Evolutionary conservation across 2,888 invertebrate species (phyloP), one percentile per base, ranked within the genome.

Genomic region (Heteromyza rotundicornis): DNA sequence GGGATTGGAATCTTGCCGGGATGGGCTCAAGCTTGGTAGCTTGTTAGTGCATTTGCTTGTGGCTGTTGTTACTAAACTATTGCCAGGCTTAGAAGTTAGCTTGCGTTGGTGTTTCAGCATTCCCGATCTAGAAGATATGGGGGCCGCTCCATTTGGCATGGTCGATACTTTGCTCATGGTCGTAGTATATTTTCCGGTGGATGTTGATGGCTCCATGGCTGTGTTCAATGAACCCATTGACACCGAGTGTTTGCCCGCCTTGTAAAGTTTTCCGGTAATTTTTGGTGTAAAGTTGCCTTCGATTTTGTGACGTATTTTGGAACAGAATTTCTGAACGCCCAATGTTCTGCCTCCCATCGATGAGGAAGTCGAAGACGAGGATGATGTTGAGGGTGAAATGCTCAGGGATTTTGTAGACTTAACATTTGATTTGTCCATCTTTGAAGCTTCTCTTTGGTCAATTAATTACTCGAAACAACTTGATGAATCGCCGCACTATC

Each of bases 201-300:
- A 27, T 10, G 27, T 7, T 27, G 27, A 27, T 7, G 27, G 27
- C 14, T 7, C 3, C 17, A 75, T 75, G 24, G 73, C 68, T 14
- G 71, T 57, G 47, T 70, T 72, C 2, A 77, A 66, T 1, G 78
- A 71, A 27, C 72, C 77, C 71, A 79, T 72, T 17, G 78, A 79
- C 22, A 78, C 70, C 2, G 80, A 77, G 56, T 79, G 78, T 36
- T 80, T 80, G 57, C 75, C 74, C 16, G 72, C 73, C 57, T 78
- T 82, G 64, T 75, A 78, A 7, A 82, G 71, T 62, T 78, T 82
- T 5, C 78, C 76, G 16, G 72, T 69, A 2, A 69, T 64, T 61
- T 78, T 81, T 50, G 83, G 81, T 40, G 80, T 78, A 3, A 83
- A 69, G 71, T 80, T 80, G 59, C 82, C 82, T 67, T 82, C 83